A percentile compares a stretch with the other conserved stretches of the same genome.
These are phyloP conservation scores for Rhadinocentrus ornatus DNA, from an alignment of 2,797 vertebrate genomes.

Conservation along the genomic window DNA sequence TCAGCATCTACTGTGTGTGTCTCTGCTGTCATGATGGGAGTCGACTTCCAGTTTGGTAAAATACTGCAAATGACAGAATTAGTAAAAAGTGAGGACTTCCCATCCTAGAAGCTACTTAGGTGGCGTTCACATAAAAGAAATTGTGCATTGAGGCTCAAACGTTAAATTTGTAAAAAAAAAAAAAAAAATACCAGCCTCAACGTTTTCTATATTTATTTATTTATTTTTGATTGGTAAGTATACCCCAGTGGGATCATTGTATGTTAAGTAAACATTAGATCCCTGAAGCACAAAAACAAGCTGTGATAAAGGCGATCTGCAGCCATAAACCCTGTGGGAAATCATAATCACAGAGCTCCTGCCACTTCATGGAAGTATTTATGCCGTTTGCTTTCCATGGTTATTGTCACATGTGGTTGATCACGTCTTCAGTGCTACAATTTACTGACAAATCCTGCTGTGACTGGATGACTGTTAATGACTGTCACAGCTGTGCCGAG, in stretches of 20 bases:
- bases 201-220: not conserved
- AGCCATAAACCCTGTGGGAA: not conserved
- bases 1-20: not conserved
- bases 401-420: accelerated
- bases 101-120: conserved; percentile 8
- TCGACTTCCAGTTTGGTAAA: not conserved
- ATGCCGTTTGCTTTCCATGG: not conserved
- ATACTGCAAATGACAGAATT: not conserved
- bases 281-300: not conserved
- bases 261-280: not conserved
- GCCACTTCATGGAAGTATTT: not conserved
- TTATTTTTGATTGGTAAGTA: not conserved
- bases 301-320: not conserved
- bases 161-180: not conserved
- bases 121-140: conserved; percentile 10
- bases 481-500: not conserved
- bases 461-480: not conserved
- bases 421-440: accelerated
- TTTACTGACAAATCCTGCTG: not conserved
- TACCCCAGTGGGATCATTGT: not conserved
- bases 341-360: not conserved
- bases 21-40: conserved; percentile 17
- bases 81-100: not conserved
- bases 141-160: conserved; percentile 5
- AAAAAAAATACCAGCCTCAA: not conserved